Base-by-base conservation (phyloP, 37 sponge, comb jelly and placozoan species). In the Halisarca cf. caerulea region DNA sequence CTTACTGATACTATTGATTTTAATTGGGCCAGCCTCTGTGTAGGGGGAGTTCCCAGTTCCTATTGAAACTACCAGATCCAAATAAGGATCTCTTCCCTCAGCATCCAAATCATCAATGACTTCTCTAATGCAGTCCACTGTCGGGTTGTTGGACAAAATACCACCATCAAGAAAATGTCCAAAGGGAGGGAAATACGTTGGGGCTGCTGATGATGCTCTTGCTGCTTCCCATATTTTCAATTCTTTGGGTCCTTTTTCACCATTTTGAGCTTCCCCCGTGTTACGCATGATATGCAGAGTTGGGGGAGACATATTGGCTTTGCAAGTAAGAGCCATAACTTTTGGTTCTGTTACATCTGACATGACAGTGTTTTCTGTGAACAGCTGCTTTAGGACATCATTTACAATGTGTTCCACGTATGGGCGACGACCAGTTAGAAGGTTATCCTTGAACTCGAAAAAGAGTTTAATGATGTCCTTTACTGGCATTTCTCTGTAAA, bases 81-180 rank as follows among this genome's bases (percentile, higher is more conserved):
- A n/a, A 57, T 85, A 38, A 30, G 77, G 80, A 7, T 81, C 79
- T 55, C 33, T 64, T 47, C 51, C 51, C 51, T 47, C 51, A 6
- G 51, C 51, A 14, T 14, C 51, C 6, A 47, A 11, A 35, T 58
- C 58, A 38, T 80, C 78, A 3, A 85, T 59, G 33, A 85, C 59
- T 59, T 89, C 90, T 57, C 85, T 80, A 38, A 89, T 81, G 61
- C 58, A 66, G 6, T 69, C 61, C 11, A 89, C 14, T 9, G 90
- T 89, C 3, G 90, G 90, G 78, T 89, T 89, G 82, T 89, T 89
- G 37, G 90, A 85, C 90, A 89, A 81, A 21, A 85, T 21, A 6
- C 90, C 90, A 14, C 90, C 90, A 66, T 89, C 90, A 15, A 89
- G 23, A 33, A 82, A 89, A 38, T 89, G 55, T 44, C 80, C 61